Base-by-base conservation (phyloP, 2,113 vertebrate species). In the Leptocoma aspasia region DNA sequence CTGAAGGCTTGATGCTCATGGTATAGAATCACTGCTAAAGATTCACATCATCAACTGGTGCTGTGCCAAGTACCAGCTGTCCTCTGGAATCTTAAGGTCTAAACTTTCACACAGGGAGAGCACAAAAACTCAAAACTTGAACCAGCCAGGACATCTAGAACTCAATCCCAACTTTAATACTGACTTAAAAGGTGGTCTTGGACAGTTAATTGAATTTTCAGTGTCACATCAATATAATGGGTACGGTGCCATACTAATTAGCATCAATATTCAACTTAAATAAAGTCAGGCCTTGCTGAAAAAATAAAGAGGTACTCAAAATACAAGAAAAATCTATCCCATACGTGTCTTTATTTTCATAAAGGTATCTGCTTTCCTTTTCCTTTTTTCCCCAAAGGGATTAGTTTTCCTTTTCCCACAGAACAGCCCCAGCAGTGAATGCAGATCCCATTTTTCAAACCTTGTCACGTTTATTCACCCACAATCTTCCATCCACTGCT, bases 401-500 rank as follows among this genome's bases (percentile, higher is more conserved):
- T 45, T 20, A 6, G 24, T 11, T 86, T 86, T 65, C 53, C 18
- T 88, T 44, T 49, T 80, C 45, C 71, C 70, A 27, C 31, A 76
- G 44, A 63, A 68, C 9, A 60, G 33, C 9, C 37, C 45, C 13
- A 53, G 30, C 33, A 78, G 30, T 4, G 13, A 73, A 50, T 0
- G 28, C 39, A 77, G 50, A 59, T 39, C 41, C 30, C n/a, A 10
- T 3, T 44, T 80, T 64, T 66, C 37, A 70, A 44, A 30, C 30
- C n/a, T 49, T 20, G 6, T 12, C 23, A 14, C 0, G 0, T 69
- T 64, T 52, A 14, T 71, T 89, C 33, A 21, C 50, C 15, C 39
- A 17, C 66, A 59, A 12, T 31, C 27, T 76, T 61, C 33, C 54
- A 47, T 21, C 5, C 21, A 20, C 39, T 14, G 2, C 37, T 41